These are phyloP conservation scores for Lophochroa leadbeateri DNA, from an alignment of 2,113 vertebrate genomes.

Conservation along the genomic window DNA sequence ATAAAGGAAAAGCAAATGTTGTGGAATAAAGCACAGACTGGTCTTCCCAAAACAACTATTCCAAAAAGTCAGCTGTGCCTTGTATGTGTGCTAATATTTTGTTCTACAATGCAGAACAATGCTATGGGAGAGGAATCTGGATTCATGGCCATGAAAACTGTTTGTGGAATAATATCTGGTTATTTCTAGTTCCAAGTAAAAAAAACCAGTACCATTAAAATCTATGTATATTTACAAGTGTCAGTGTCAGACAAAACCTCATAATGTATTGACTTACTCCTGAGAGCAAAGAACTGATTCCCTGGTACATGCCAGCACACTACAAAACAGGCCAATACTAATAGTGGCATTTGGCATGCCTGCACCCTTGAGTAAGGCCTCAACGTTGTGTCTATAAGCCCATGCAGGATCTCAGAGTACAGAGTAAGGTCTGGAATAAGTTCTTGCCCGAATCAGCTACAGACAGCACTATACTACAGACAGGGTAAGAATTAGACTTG, in stretches of 20 bases:
- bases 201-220: background rate
- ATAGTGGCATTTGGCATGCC: fast-evolving
- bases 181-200: background rate
- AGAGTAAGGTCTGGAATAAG: background rate
- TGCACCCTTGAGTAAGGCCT: background rate
- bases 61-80: background rate
- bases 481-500: background rate
- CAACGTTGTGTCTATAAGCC: fast-evolving
- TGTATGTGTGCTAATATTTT: background rate
- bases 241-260: background rate
- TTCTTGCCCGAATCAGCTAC: background rate
- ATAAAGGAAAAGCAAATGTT: background rate
- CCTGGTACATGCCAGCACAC: no score
- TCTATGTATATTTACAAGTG: background rate
- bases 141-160: background rate
- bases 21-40: background rate
- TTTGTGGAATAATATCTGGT: background rate
- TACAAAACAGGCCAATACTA: background rate
- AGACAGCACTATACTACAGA: no score
- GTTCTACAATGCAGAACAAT: background rate
- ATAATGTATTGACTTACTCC: background rate
- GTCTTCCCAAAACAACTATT: background rate
- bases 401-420: no score
- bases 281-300: background rate
- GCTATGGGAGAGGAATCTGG: background rate